Base-by-base conservation (phyloP, 2,113 vertebrate species). In the Indicator maculatus region DNA sequence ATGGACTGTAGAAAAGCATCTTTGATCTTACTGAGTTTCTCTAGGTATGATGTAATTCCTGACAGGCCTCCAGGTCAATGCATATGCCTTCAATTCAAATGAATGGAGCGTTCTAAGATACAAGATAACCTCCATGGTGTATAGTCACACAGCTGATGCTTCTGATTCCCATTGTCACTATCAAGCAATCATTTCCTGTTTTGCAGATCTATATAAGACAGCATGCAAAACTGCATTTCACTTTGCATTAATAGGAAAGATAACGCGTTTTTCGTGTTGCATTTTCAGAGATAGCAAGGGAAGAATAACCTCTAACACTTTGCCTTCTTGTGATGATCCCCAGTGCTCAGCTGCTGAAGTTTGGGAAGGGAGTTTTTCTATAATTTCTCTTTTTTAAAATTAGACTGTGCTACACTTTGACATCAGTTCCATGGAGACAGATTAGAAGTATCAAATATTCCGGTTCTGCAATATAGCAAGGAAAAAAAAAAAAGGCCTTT, bases 211-310 rank as follows among this genome's bases (percentile, higher is more conserved):
- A 5, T 84, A 2, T 79, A 66, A 70, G 70, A 92, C 91, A 91
- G 70, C 66, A 92, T 92, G 95, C 63, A 92, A 93, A 96, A 87
- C 66, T 74, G 70, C 63, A 79, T 94, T 96, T 90, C 83, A 38
- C 69, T 96, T 93, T 92, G 91, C 89, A 96, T 96, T 96, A 95
- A 92, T 93, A 73, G 63, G 50, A 89, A 95, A 93, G 95, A 96
- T 96, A 96, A 95, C 83, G 45, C 50, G 38, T 90, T 93, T 91
- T 88, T 73, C 83, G 73, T 89, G 80, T 83, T 90, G 77, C n/a
- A 55, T 90, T 96, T 96, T 86, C 36, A 45, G 92, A 95, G 92
- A 93, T 96, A 96, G 31, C 44, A 89, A 92, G 27, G 63, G 52
- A 95, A 93, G 69, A 90, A 95, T 93, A 91, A 92, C 86, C 91